Percentiles rank a stretch among this genome's conserved stretches.
These are phyloP conservation scores for Mus pahari DNA, from an alignment of 2,113 vertebrate genomes.

Conservation along the genomic window DNA sequence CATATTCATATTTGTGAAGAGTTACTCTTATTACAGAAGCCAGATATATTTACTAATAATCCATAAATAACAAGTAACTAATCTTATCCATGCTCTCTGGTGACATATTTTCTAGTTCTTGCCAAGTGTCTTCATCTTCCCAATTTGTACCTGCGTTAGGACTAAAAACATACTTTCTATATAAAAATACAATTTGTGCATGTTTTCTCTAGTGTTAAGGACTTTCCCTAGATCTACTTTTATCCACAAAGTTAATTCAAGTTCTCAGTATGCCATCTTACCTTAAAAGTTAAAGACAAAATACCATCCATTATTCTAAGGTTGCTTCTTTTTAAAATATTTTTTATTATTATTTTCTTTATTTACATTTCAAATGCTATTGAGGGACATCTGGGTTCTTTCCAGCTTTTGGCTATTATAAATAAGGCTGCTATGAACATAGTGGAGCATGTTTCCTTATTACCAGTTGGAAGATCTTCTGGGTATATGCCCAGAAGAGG, in stretches of 20 bases:
- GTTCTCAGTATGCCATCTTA: background rate
- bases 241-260: background rate
- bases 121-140: background rate
- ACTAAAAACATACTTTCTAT: background rate
- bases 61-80: background rate
- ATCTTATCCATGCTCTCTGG: background rate
- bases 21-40: background rate
- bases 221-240: too few species aligned
- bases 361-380: too few species aligned
- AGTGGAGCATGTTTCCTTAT: too few species aligned
- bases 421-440: too few species aligned
- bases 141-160: background rate
- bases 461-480: too few species aligned
- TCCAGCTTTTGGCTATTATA: too few species aligned
- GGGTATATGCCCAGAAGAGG: too few species aligned
- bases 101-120: background rate
- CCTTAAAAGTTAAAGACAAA: background rate
- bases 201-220: background rate
- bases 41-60: background rate
- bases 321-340: background rate
- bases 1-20: background rate
- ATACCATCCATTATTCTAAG: background rate
- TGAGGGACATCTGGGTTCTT: too few species aligned
- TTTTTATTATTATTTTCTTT: too few species aligned
- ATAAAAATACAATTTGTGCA: background rate